Conservation (phyloP, 2,797 vertebrate genomes). For the Onychomys torridus region DNA sequence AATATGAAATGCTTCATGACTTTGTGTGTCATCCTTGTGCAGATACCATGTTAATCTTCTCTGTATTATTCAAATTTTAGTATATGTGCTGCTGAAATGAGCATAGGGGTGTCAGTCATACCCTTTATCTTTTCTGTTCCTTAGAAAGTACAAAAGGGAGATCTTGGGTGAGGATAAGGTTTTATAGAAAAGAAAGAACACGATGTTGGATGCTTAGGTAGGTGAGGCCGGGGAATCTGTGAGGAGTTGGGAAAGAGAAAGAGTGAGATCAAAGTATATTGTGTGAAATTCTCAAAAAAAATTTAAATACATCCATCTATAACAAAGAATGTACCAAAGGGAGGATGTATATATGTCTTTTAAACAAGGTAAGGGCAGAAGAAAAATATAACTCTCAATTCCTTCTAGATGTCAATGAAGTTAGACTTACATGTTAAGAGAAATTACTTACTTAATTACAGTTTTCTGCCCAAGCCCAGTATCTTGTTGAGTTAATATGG, state of each 20-base stretch:
- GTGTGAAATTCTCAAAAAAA: too few relatives aligned
- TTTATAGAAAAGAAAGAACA: too few relatives aligned
- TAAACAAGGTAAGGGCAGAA: neutral
- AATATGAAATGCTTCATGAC: neutral
- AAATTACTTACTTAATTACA: neutral
- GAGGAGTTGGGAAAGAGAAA: too few relatives aligned
- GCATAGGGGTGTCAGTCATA: neutral
- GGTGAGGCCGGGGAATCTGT: too few relatives aligned
- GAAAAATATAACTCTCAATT: neutral
- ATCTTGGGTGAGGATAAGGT: too few relatives aligned
- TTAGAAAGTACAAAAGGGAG: neutral
- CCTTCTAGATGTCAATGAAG: neutral
- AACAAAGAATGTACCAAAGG: neutral
- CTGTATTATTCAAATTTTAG: neutral
- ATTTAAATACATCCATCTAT: too few relatives aligned
- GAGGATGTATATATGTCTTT: too few relatives aligned
- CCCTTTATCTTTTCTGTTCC: neutral
- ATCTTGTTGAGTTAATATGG: neutral
- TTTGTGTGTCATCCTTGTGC: neutral
- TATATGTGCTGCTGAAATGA: too few relatives aligned
- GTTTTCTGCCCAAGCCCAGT: neutral
- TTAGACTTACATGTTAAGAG: neutral
- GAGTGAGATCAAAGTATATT: too few relatives aligned
- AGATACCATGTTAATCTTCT: neutral
- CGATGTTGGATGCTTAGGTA: too few relatives aligned